These are phyloP conservation scores for Pangasianodon gigas DNA, from an alignment of 2,113 vertebrate species.

Conservation along the genomic window DNA sequence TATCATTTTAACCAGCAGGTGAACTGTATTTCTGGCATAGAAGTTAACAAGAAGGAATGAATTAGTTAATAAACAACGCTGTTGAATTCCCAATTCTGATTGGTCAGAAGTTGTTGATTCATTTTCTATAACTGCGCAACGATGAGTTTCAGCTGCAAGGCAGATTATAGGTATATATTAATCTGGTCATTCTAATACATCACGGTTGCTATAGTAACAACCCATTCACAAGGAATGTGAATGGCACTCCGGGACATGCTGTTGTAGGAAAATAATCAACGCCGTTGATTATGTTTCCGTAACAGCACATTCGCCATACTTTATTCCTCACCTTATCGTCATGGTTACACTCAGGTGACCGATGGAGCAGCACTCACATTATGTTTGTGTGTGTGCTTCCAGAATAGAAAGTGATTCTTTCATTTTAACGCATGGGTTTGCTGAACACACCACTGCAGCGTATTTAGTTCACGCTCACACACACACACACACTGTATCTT, in stretches of 20 bases:
- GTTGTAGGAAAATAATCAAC: neutral
- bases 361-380: slow-evolving; percentile 41
- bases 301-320: neutral
- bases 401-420: neutral
- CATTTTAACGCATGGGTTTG: neutral
- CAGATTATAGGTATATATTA: neutral
- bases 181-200: neutral
- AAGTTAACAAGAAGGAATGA: neutral
- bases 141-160: neutral
- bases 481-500: neutral
- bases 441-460: neutral
- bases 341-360: slow-evolving; percentile 35
- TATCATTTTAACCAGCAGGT: too few relatives aligned
- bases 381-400: neutral
- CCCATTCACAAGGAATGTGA: neutral
- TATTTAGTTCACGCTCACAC: neutral
- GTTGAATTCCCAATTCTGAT: neutral
- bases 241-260: neutral
- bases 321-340: slow-evolving; percentile 34
- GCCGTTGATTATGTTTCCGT: neutral
- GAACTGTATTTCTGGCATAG: too few relatives aligned
- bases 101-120: neutral
- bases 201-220: neutral
- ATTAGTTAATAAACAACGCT: neutral
- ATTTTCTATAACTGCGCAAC: neutral